phyloP scores from a whole-genome alignment of 1,140 invertebrate species.

The Leptopilina boulardi region DNA sequence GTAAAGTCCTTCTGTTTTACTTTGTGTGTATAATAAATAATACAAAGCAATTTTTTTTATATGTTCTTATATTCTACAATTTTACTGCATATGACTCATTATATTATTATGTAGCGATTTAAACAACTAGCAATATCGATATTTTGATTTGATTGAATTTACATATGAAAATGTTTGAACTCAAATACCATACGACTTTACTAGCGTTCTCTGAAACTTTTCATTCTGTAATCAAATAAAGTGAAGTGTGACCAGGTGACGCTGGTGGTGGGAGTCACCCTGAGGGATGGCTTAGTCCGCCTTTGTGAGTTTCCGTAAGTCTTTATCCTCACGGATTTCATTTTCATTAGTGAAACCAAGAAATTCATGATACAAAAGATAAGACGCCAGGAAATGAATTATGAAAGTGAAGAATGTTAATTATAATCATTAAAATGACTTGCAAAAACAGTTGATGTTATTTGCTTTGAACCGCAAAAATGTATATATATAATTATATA shows the following conservation, averaged over 20 bases:
- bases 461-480: constrained; percentile 22
- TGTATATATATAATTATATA: constrained; percentile 28
- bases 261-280: constrained; percentile 56
- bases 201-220: not conserved
- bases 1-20: no score
- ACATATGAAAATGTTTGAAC: no score
- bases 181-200: not conserved
- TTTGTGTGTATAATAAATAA: no score
- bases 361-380: constrained; percentile 40
- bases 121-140: no score
- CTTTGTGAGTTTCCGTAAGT: constrained; percentile 50
- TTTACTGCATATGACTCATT: no score
- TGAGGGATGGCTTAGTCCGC: constrained; percentile 56
- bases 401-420: not conserved
- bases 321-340: constrained; percentile 64
- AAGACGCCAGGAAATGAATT: not conserved
- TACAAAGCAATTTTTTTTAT: no score
- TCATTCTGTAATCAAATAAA: constrained; percentile 10
- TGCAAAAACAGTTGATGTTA: not conserved
- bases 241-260: constrained; percentile 41
- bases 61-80: no score
- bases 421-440: not conserved
- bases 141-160: no score
- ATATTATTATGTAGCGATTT: no score
- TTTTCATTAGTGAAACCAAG: constrained; percentile 64